Evolutionary conservation across 2,797 vertebrate species (phyloP).

Genomic region (Vipera ursinii): DNA sequence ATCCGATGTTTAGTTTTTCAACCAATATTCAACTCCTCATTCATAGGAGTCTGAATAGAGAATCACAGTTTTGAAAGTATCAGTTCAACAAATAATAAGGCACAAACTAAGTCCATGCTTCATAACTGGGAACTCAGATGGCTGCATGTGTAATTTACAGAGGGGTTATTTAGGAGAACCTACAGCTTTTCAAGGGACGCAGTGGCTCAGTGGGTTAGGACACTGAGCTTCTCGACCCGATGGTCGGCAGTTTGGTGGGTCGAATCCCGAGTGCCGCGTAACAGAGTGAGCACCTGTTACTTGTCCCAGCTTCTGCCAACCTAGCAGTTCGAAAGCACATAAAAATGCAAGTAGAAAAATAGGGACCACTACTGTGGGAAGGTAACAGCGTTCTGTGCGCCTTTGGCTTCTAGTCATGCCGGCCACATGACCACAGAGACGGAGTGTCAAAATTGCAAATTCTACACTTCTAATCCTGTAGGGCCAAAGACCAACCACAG

Average conservation of each 20-base stretch:
- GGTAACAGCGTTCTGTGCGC: too few species aligned
- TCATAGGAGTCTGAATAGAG: not conserved
- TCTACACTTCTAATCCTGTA: not conserved
- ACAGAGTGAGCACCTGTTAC: too few species aligned
- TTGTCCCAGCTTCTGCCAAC: too few species aligned
- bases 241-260: too few species aligned
- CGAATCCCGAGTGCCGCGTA: too few species aligned
- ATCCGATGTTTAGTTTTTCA: not conserved
- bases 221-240: too few species aligned
- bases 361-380: too few species aligned
- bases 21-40: not conserved
- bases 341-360: too few species aligned
- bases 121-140: not conserved
- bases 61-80: not conserved
- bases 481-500: not conserved
- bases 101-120: not conserved
- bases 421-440: too few species aligned
- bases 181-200: conserved; percentile 4
- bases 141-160: accelerated
- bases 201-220: too few species aligned
- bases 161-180: not conserved
- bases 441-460: not conserved
- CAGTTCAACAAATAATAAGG: not conserved
- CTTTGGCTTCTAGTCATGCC: too few species aligned
- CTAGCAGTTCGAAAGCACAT: too few species aligned